These are phyloP conservation scores for Trissonchulus sp. DNA, from an alignment of 2,888 invertebrate genomes.

Conservation along the genomic window DNA sequence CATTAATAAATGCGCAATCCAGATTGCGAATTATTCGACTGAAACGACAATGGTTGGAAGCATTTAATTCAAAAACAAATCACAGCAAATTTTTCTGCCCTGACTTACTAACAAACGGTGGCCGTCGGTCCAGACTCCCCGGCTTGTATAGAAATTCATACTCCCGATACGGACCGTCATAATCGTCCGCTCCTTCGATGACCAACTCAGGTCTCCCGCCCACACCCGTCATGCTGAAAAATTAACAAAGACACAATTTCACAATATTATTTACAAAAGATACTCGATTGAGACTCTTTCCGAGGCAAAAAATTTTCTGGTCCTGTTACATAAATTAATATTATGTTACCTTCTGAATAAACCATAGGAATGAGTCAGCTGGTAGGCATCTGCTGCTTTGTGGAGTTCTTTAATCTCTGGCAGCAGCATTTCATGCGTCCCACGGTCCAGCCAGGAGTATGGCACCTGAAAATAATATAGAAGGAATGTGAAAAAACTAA, in stretches of 20 bases:
- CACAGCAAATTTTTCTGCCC: not conserved
- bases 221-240: slow-evolving; percentile 62
- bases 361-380: slow-evolving; percentile 65
- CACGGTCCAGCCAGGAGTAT: slow-evolving; percentile 56
- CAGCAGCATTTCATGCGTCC: slow-evolving; percentile 60
- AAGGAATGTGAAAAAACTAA: too few relatives aligned
- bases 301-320: too few relatives aligned
- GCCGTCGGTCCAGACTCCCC: slow-evolving; percentile 63
- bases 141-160: slow-evolving; percentile 71
- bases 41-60: too few relatives aligned
- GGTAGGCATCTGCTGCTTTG: slow-evolving; percentile 59
- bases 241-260: not conserved
- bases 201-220: slow-evolving; percentile 68
- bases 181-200: slow-evolving; percentile 64
- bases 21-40: too few relatives aligned
- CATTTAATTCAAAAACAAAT: too few relatives aligned
- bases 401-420: slow-evolving; percentile 56
- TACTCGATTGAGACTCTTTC: not conserved
- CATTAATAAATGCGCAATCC: too few relatives aligned
- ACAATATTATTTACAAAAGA: slow-evolving; percentile 14
- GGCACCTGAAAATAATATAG: slow-evolving; percentile 51
- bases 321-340: too few relatives aligned
- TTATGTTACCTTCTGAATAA: slow-evolving; percentile 62
- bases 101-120: slow-evolving; percentile 64
- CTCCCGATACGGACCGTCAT: slow-evolving; percentile 65